A percentile compares a stretch with the other conserved stretches of the same genome.
phyloP scores from a whole-genome alignment of 2,797 vertebrate genomes.

The Cephalopachus bancanus region DNA sequence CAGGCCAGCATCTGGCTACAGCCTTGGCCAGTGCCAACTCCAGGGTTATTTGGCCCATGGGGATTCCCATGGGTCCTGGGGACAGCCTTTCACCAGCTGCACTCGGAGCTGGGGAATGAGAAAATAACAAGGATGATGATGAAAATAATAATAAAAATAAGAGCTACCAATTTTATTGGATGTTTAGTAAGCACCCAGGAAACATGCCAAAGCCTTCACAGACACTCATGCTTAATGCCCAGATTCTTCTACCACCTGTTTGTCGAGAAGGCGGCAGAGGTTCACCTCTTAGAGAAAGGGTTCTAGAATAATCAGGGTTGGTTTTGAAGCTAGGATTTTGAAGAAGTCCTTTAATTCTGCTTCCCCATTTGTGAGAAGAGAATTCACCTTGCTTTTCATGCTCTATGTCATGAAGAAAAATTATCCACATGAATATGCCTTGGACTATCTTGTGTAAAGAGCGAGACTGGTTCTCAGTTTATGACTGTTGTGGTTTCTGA shows the following conservation, averaged over 20 bases:
- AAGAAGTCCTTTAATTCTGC: neutral
- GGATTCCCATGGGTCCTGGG: neutral
- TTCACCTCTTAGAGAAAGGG: neutral
- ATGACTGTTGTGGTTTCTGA: neutral
- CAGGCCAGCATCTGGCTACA: neutral
- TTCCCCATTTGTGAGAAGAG: neutral
- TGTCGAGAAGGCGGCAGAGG: neutral
- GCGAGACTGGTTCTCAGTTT: neutral
- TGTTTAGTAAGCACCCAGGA: constrained; percentile 23
- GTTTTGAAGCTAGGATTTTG: neutral
- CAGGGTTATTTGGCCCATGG: neutral
- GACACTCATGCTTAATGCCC: neutral
- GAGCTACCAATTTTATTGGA: neutral
- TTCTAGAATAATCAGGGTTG: neutral
- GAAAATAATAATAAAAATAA: constrained; percentile 10
- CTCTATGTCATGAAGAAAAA: constrained; percentile 29
- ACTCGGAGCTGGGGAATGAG: neutral
- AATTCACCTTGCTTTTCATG: neutral
- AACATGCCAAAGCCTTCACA: neutral
- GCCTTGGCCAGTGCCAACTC: neutral
- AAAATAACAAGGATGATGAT: constrained; percentile 9
- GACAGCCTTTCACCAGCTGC: constrained; percentile 33
- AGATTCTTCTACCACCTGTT: neutral
- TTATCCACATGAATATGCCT: neutral
- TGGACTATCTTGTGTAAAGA: neutral